Evolutionary conservation across 2,888 invertebrate genomes (phyloP).

Genomic region (Tenthredo scrophulariae): DNA sequence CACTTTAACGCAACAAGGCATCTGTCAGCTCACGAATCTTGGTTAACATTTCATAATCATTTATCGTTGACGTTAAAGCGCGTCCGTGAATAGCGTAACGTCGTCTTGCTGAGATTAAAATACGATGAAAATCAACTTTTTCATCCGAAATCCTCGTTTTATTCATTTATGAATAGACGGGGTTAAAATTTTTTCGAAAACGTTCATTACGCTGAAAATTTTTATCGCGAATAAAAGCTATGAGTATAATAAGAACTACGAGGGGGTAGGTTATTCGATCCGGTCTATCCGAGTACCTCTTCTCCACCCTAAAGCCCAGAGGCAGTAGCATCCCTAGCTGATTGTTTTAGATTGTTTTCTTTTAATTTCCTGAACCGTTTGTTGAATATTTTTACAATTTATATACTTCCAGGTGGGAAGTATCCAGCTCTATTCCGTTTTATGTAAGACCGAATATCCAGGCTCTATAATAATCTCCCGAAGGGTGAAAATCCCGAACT

Average conservation of each 20-base stretch:
- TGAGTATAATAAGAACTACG: too few relatives aligned
- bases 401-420: background rate
- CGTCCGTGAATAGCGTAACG: background rate
- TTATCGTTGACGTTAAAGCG: background rate
- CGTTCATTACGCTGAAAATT: too few relatives aligned
- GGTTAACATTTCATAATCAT: conserved; percentile 32
- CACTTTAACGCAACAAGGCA: background rate
- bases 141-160: background rate
- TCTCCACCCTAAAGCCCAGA: conserved; percentile 2
- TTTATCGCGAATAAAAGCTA: too few relatives aligned
- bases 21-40: conserved; percentile 19
- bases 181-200: too few relatives aligned
- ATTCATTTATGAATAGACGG: background rate
- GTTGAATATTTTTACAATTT: conserved; percentile 14
- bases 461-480: background rate
- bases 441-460: background rate
- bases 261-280: too few relatives aligned
- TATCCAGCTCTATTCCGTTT: background rate
- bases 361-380: conserved; percentile 26
- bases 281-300: background rate
- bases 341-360: conserved; percentile 44
- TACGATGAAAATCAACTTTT: background rate
- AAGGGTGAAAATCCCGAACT: too few relatives aligned
- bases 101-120: background rate
- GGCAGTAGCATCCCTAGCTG: background rate